Evolutionary conservation across 1,140 invertebrate genomes (phyloP).

Genomic region (Vollenhovia emeryi): DNA sequence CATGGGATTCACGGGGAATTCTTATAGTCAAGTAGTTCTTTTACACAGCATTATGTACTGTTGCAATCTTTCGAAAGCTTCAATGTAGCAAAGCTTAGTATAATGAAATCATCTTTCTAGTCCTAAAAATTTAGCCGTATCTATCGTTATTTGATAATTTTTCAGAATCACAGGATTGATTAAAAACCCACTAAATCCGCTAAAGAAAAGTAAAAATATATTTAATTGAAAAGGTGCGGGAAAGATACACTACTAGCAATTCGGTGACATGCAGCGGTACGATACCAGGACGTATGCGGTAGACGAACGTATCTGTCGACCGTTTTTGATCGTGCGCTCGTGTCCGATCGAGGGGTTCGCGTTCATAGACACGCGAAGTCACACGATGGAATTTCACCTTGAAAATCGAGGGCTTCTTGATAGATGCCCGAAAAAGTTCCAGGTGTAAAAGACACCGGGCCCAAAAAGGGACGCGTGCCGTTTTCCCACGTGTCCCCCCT

Average conservation of each 20-base stretch:
- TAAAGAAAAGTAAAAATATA: background rate
- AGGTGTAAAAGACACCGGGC: conserved; percentile 77
- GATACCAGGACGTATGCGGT: background rate
- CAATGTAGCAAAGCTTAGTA: background rate
- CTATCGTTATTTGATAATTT: background rate
- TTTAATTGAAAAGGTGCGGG: background rate
- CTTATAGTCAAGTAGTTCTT: background rate
- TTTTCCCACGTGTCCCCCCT: conserved; percentile 80
- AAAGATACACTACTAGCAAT: background rate
- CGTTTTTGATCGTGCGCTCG: conserved; percentile 45
- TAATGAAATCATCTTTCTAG: background rate
- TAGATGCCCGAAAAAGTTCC: conserved; percentile 72
- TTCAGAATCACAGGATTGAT: background rate
- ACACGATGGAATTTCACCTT: conserved; percentile 60
- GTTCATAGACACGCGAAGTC: conserved; percentile 68
- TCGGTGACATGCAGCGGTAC: background rate
- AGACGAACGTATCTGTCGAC: conserved; percentile 33
- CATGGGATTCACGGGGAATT: conserved; percentile 54
- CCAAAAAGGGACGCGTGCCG: conserved; percentile 78
- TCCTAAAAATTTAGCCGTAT: background rate
- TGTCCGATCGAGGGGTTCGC: conserved; percentile 35
- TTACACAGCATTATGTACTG: conserved; percentile 38
- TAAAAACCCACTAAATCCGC: no score
- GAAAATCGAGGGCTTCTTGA: conserved; percentile 59
- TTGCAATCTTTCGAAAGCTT: background rate